A percentile compares a stretch with the other conserved stretches of the same genome.
Evolutionary conservation across 2,113 vertebrate species (phyloP).

Genomic region (Macrotus californicus): DNA sequence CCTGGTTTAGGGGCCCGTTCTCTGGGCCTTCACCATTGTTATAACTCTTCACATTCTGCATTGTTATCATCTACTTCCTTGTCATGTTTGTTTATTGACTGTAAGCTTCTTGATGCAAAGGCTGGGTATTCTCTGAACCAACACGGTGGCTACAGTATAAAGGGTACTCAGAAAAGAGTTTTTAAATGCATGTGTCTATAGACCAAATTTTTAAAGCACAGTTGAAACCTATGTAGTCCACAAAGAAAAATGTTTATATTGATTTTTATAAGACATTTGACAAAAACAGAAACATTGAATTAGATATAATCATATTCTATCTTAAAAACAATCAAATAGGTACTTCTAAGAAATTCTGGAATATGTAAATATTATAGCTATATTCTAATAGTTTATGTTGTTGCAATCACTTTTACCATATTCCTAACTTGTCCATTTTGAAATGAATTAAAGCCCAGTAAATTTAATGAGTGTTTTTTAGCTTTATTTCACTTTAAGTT

Average conservation of each 20-base stretch:
- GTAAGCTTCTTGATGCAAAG: background rate
- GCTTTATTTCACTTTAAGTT: background rate
- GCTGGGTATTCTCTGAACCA: background rate
- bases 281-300: background rate
- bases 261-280: background rate
- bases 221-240: background rate
- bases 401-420: background rate
- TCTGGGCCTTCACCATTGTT: background rate
- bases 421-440: background rate
- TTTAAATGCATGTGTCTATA: background rate
- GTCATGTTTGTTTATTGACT: background rate
- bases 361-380: background rate
- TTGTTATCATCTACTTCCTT: background rate
- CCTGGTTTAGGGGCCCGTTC: background rate
- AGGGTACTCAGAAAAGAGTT: background rate
- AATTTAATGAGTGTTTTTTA: background rate
- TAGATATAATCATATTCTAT: background rate
- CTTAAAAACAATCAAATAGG: conserved; percentile 2
- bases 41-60: background rate
- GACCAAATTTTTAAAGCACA: background rate
- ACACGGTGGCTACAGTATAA: background rate
- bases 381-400: background rate
- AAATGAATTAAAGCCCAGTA: background rate
- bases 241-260: background rate
- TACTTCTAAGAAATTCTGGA: background rate